phyloP scores from a whole-genome alignment of 2,888 invertebrate species.

The Lissocephala sabroskyi region DNA sequence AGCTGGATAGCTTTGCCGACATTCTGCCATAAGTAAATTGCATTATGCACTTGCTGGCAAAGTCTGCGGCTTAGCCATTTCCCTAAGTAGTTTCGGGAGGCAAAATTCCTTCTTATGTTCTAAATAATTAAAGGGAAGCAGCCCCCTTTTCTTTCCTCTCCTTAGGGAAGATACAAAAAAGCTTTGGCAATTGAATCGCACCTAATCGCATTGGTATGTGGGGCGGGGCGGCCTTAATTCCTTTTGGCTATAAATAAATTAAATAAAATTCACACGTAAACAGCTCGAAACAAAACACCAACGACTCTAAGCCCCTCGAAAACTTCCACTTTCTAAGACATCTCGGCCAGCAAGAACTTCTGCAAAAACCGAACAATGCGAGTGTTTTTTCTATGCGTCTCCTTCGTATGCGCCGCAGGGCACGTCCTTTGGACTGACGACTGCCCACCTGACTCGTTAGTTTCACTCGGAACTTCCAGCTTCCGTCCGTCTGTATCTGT shows the following conservation, averaged over 20 bases:
- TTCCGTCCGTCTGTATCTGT: no score
- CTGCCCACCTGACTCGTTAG: not conserved
- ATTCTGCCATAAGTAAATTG: constrained; percentile 50
- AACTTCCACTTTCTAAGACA: constrained; percentile 7
- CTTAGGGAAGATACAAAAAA: not conserved
- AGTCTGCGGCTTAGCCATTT: constrained; percentile 3
- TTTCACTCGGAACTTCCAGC: constrained; percentile 21
- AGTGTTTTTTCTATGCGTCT: no score
- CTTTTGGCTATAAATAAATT: constrained; percentile 35
- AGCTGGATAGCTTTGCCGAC: constrained; percentile 11
- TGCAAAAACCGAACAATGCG: no score
- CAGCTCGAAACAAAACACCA: not conserved
- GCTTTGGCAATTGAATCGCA: constrained; percentile 6
- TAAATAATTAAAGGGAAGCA: constrained; percentile 49
- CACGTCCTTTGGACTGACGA: no score
- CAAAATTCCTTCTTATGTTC: constrained; percentile 22
- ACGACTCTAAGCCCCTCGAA: constrained; percentile 9
- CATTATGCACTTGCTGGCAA: constrained; percentile 22
- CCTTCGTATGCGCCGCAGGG: no score
- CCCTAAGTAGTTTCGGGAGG: constrained; percentile 23
- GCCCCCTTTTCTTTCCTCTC: constrained; percentile 8
- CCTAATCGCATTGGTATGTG: constrained; percentile 30
- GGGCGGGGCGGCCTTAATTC: constrained; percentile 26
- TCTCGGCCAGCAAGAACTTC: constrained; percentile 35
- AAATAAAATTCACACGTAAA: constrained; percentile 28